Evolutionary conservation across 2,113 vertebrate genomes (phyloP), one percentile per base, ranked within the genome.

Genomic region (Vanacampus margaritifer): DNA sequence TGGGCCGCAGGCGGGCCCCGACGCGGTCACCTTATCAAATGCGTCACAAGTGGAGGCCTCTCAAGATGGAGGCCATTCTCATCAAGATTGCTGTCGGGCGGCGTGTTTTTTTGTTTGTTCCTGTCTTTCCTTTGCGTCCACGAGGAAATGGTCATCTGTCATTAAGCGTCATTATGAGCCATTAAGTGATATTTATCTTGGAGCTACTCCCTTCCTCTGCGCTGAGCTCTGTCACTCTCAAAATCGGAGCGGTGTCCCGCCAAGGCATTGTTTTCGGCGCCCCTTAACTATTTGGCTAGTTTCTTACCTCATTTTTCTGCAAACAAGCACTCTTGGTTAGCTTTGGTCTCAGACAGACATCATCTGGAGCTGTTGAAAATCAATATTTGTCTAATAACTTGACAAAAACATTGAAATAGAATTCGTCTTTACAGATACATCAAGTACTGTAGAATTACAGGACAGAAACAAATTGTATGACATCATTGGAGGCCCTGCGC

Each of bases 111-210:
- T 87, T 91, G 89, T 92, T 93, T 92, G 83, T 89, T 86, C 81
- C 83, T 77, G 68, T 81, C 69, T 77, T 79, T 79, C 76, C 86
- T 77, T n/a, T 79, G 82, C 81, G 71, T 84, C 86, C 68, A 70
- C 76, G 72, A 86, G 92, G 91, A 92, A 91, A 79, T 67, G 79
- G 84, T 80, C 66, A 77, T 93, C 92, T 85, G 90, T 92, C 92
- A 91, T 93, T 91, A 91, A 71, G 78, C 69, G 59, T 86, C 89
- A 93, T 93, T 93, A 92, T 61, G 70, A 84, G 67, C 91, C 90
- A 92, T 92, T 92, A 92, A 67, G 86, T 86, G 80, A 86, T 91
- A 92, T 91, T 91, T 92, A 91, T 92, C 88, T 91, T 69, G 81
- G 86, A 86, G 79, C 90, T 73, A 85, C 85, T 89, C 91, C 87